Evolutionary conservation across 2,113 vertebrate genomes (phyloP).

Genomic region (Strix uralensis): DNA sequence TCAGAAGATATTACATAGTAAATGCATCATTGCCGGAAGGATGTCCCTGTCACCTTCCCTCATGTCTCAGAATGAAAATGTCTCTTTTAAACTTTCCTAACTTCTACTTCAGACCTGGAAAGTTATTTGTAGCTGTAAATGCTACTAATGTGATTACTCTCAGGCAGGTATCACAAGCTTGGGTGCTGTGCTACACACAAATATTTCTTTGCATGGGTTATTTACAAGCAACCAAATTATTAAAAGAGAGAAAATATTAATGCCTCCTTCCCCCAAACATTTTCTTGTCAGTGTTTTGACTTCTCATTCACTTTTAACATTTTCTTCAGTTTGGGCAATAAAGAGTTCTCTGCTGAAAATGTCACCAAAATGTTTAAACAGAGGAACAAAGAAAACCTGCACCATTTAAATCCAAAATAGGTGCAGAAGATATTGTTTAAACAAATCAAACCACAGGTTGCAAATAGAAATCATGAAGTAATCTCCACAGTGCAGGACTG

Average conservation of each 20-base stretch:
- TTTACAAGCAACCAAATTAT: not conserved
- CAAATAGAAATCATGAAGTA: not conserved
- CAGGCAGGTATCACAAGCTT: not conserved
- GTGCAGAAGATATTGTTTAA: not conserved
- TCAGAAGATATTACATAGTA: constrained; percentile 13
- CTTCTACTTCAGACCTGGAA: not conserved
- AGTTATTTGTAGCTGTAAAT: not conserved
- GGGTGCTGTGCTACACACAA: not conserved
- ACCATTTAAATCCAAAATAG: not conserved
- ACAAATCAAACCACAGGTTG: not conserved
- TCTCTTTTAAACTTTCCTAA: not conserved
- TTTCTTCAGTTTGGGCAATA: not conserved
- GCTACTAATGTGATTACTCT: not conserved
- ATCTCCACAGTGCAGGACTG: not conserved
- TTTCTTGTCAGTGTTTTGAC: not conserved
- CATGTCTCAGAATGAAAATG: not conserved
- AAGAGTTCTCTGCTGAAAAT: not conserved
- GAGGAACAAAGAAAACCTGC: not conserved
- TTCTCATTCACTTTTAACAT: not conserved
- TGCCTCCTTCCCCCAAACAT: not conserved
- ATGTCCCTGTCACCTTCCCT: not conserved
- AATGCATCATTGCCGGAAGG: not conserved
- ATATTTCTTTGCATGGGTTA: not conserved
- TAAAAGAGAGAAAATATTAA: not conserved
- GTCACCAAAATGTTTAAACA: not conserved